Evolutionary conservation across 2,888 invertebrate genomes (phyloP), one percentile per base, ranked within the genome.

Genomic region (Prosapia bicincta): DNA sequence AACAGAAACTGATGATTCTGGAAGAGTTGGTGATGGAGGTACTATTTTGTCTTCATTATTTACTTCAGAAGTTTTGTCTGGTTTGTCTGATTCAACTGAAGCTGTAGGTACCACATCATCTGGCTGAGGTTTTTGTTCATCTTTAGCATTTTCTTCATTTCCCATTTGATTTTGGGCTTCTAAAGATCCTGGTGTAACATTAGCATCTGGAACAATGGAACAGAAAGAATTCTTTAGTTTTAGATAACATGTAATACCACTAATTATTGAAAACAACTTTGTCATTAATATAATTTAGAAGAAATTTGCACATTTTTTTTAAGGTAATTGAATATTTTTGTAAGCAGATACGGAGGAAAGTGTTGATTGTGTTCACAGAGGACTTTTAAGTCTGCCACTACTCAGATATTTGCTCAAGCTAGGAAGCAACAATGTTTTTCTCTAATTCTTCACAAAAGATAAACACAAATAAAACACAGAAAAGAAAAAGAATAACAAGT

Each of bases 111-210:
- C 24, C 0, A 3, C 25, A 13, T 65, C 25, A 28, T 6, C 26
- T 25, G 7, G 10, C 25, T 76, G 54, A 74, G 75, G 66, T 78
- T 75, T 71, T 25, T 78, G 72, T 20, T 79, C 78, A 68, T n/a
- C 71, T 74, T 66, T 26, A 26, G 79, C 70, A 30, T 78, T 70
- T n/a, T 77, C 79, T 66, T 69, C 74, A 25, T 15, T 71, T 38
- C 69, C 77, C 2, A 77, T 68, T 6, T 81, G 73, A 43, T 79
- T 70, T 26, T 79, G 79, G 23, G 79, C 20, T 30, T 68, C 76
- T 15, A 69, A 65, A 0, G 78, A 71, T n/a, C 77, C 70, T 24
- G 75, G 67, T 77, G 78, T 69, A 6, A 26, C 28, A 23, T 74
- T 69, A 69, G 67, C 69, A 24, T 76, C 77, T 67, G 65, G n/a